Percentiles rank a stretch among this genome's conserved stretches.
Conservation (phyloP, 2,113 vertebrate genomes). For the Pardalotus punctatus region DNA sequence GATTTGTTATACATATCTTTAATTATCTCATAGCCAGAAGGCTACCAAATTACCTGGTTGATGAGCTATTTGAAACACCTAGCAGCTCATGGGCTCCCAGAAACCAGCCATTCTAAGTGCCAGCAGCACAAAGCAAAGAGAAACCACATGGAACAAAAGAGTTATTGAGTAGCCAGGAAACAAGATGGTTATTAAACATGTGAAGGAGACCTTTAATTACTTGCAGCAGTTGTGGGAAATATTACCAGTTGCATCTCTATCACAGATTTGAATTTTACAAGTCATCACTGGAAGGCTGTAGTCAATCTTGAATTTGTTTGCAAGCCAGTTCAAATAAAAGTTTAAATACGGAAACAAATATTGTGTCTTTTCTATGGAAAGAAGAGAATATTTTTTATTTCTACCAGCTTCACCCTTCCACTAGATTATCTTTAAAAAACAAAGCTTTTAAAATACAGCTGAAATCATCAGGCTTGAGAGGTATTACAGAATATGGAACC, state of each 20-base stretch:
- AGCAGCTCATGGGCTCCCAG: background rate
- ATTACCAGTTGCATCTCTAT: background rate
- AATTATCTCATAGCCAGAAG: background rate
- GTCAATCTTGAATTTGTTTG: background rate
- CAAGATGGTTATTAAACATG: background rate
- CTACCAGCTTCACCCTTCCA: background rate
- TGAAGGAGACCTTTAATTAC: background rate
- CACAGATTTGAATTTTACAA: background rate
- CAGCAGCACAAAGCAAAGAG: background rate
- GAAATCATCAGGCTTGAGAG: conserved; percentile 37
- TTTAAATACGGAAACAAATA: background rate
- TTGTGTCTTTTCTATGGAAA: background rate
- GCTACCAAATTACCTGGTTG: background rate
- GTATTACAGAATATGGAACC: conserved; percentile 36
- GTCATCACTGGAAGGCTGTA: background rate
- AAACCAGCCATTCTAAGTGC: background rate
- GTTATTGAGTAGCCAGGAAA: background rate
- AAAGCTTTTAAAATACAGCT: conserved; percentile 51
- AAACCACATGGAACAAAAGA: background rate
- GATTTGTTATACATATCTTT: background rate
- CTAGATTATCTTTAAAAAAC: conserved; percentile 43
- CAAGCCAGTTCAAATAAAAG: background rate
- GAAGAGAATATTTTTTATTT: background rate
- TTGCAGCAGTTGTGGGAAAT: background rate
- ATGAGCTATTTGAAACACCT: background rate